These are phyloP conservation scores for Euzophera pinguis DNA, from an alignment of 2,888 invertebrate species.

Conservation along the genomic window DNA sequence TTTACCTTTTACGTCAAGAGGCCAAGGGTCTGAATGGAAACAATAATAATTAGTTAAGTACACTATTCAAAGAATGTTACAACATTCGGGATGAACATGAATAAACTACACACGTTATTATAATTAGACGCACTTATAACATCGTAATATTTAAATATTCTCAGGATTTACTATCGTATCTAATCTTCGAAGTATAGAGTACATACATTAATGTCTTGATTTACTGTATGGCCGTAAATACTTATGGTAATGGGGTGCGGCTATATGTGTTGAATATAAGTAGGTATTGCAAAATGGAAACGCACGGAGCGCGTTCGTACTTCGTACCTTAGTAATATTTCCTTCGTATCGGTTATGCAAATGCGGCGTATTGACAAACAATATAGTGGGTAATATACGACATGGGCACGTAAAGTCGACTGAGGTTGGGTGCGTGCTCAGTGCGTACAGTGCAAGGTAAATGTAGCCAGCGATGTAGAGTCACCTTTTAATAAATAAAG, in stretches of 20 bases:
- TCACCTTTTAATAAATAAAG: too few relatives aligned
- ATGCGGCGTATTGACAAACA: constrained; percentile 61
- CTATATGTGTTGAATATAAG: constrained; percentile 48
- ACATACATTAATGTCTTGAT: constrained; percentile 62
- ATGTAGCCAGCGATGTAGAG: too few relatives aligned
- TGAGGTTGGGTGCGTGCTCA: constrained; percentile 28
- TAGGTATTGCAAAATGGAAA: constrained; percentile 66
- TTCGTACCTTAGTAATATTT: constrained; percentile 52
- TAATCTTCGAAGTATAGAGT: constrained; percentile 55
- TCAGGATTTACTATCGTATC: constrained; percentile 48
- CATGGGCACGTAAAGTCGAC: constrained; percentile 61
- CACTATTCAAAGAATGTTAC: not conserved
- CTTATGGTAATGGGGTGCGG: constrained; percentile 64
- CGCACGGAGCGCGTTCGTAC: constrained; percentile 47
- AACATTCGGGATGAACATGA: not conserved
- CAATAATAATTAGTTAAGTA: too few relatives aligned
- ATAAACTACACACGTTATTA: not conserved
- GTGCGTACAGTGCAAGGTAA: not conserved
- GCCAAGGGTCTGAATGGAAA: too few relatives aligned
- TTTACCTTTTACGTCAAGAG: too few relatives aligned
- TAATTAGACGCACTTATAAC: not conserved
- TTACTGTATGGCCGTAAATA: constrained; percentile 64
- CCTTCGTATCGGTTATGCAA: constrained; percentile 62
- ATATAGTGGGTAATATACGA: constrained; percentile 64
- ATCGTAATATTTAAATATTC: constrained; percentile 21